phyloP scores from a whole-genome alignment of 2,888 invertebrate genomes.

The Acheta domesticus region DNA sequence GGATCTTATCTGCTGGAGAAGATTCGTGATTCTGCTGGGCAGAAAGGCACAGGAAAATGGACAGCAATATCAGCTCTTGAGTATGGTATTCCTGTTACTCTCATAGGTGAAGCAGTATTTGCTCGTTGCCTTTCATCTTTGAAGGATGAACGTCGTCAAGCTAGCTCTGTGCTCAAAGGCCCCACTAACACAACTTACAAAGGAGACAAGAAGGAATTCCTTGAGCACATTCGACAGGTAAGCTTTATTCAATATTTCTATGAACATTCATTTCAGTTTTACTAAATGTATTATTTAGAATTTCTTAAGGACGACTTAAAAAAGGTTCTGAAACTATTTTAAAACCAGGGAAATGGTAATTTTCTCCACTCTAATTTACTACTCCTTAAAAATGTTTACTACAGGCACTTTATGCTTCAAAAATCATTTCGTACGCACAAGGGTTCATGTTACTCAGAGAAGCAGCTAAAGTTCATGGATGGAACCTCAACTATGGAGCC shows the following conservation, averaged over 20 bases:
- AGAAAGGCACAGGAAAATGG: constrained; percentile 99
- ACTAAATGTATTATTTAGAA: constrained; percentile 38
- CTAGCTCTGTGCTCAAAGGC: constrained; percentile 73
- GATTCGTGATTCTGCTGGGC: constrained; percentile 93
- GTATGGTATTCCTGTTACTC: constrained; percentile 94
- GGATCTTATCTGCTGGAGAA: constrained; percentile 77
- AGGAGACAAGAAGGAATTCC: constrained; percentile 73
- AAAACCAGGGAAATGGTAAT: too few relatives aligned
- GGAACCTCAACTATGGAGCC: constrained; percentile 96
- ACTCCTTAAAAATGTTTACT: neutral
- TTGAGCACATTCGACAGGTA: constrained; percentile 73
- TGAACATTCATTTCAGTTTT: constrained; percentile 24
- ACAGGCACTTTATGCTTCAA: constrained; percentile 92
- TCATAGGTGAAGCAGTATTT: constrained; percentile 98
- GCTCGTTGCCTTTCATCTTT: constrained; percentile 91
- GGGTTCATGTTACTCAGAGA: constrained; percentile 94
- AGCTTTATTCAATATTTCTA: constrained; percentile 4
- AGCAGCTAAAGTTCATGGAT: constrained; percentile 84
- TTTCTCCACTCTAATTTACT: neutral
- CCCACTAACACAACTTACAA: constrained; percentile 58
- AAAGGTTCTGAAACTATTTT: too few relatives aligned
- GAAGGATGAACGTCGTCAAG: constrained; percentile 79
- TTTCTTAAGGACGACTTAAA: neutral
- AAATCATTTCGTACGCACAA: constrained; percentile 98
- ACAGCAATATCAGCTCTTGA: constrained; percentile 95